These are phyloP conservation scores for Aradophagus sp. DNA, from an alignment of 1,140 invertebrate species.

Conservation along the genomic window DNA sequence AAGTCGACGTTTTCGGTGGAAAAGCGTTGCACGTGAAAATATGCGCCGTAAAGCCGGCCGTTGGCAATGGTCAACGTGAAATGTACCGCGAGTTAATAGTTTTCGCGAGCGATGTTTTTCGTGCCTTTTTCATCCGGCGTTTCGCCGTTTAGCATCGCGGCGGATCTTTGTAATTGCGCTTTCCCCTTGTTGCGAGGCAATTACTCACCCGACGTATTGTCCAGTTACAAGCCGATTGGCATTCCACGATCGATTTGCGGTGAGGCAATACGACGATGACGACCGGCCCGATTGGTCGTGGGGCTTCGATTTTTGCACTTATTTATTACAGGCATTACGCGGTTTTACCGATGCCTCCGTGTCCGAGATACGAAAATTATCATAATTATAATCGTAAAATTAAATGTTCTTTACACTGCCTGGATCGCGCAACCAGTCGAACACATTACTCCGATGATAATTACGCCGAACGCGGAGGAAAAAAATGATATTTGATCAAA, in stretches of 20 bases:
- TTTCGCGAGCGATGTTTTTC: constrained; percentile 50
- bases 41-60: constrained; percentile 53
- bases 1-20: constrained; percentile 37
- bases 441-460: too few species aligned
- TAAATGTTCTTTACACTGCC: constrained; percentile 58
- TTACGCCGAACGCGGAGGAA: too few species aligned
- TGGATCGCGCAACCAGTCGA: constrained; percentile 24
- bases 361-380: constrained; percentile 53
- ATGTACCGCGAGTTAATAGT: constrained; percentile 53
- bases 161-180: constrained; percentile 56
- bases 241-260: constrained; percentile 53
- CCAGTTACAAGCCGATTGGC: constrained; percentile 54
- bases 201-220: constrained; percentile 57
- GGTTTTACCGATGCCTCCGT: constrained; percentile 52
- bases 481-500: too few species aligned
- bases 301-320: constrained; percentile 50
- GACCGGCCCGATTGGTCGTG: constrained; percentile 42
- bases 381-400: constrained; percentile 58
- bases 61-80: constrained; percentile 53
- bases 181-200: constrained; percentile 54
- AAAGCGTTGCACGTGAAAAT: constrained; percentile 39
- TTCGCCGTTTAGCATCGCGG: constrained; percentile 55
- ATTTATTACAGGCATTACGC: constrained; percentile 54
- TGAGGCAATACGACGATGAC: constrained; percentile 46
- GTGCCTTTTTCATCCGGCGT: constrained; percentile 51